phyloP scores from a whole-genome alignment of 2,797 vertebrate species.

The Phalloptychus januarius region DNA sequence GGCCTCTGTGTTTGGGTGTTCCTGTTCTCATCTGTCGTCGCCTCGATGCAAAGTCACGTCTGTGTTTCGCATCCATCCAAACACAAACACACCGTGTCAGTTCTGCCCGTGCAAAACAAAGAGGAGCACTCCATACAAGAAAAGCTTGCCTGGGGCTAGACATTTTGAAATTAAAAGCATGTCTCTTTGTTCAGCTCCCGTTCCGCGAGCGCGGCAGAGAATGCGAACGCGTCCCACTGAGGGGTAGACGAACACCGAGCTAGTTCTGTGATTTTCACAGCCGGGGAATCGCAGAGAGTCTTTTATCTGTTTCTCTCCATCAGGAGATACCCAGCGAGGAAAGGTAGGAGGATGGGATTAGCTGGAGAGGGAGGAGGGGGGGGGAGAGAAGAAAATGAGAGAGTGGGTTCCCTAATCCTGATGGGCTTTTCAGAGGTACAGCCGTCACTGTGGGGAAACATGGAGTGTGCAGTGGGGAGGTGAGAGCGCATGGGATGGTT shows the following conservation, averaged over 20 bases:
- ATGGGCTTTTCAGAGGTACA: constrained; percentile 69
- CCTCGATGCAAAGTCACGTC: constrained; percentile 43
- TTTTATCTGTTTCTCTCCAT: constrained; percentile 77
- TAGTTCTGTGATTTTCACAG: constrained; percentile 70
- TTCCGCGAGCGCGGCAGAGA: constrained; percentile 61
- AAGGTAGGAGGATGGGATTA: constrained; percentile 76
- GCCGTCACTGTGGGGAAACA: constrained; percentile 59
- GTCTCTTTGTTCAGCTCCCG: constrained; percentile 69
- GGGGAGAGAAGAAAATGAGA: constrained; percentile 33
- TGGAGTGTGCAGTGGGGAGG: constrained; percentile 39
- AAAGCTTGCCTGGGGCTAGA: constrained; percentile 66
- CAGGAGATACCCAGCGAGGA: constrained; percentile 69
- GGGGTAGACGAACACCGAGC: constrained; percentile 29
- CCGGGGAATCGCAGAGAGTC: constrained; percentile 59
- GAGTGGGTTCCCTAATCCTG: constrained; percentile 72
- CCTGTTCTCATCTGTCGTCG: constrained; percentile 48
- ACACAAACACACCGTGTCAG: constrained; percentile 67
- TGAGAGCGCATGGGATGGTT: constrained; percentile 37
- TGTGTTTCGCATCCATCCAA: constrained; percentile 57
- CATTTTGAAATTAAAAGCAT: constrained; percentile 77
- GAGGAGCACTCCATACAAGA: constrained; percentile 61
- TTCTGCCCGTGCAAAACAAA: constrained; percentile 64
- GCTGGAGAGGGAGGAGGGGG: constrained; percentile 41
- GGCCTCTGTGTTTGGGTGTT: constrained; percentile 45
- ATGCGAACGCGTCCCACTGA: constrained; percentile 44